Evolutionary conservation across 1,140 invertebrate species (phyloP).

Genomic region (Neodiprion pinetum): DNA sequence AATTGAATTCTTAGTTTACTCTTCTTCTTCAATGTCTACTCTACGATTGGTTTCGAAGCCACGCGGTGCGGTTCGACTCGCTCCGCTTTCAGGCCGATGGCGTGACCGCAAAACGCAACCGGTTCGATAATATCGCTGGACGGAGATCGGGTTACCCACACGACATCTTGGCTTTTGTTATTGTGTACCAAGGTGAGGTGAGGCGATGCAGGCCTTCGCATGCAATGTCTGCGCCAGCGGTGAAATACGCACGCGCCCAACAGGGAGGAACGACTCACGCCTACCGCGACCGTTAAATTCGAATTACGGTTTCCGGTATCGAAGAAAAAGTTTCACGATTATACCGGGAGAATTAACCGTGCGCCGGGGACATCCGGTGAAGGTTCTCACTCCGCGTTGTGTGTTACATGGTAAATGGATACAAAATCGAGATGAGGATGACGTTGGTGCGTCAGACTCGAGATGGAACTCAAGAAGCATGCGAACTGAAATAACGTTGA

Average conservation of each 20-base stretch:
- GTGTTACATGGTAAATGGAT: no score
- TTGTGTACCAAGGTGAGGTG: neutral
- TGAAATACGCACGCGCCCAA: neutral
- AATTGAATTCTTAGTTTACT: neutral
- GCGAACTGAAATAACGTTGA: no score
- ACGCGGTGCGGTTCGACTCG: neutral
- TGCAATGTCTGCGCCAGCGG: neutral
- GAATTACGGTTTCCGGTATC: neutral
- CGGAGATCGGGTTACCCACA: neutral
- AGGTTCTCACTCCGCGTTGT: no score
- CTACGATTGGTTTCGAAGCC: neutral
- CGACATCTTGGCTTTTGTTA: neutral
- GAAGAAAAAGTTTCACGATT: neutral
- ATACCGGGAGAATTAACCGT: conserved; percentile 3
- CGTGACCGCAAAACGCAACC: conserved; percentile 3
- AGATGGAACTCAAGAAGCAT: no score
- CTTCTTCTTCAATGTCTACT: no score
- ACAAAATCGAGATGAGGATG: no score
- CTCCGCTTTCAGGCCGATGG: neutral
- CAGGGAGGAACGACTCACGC: conserved; percentile 1
- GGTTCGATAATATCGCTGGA: conserved; percentile 1
- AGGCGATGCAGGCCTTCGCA: neutral
- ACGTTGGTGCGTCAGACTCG: no score
- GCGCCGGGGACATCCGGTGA: neutral
- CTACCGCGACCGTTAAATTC: neutral